Evolutionary conservation across 2,888 invertebrate genomes (phyloP), one percentile per base, ranked within the genome.

Genomic region (Sarcophaga subvicina): DNA sequence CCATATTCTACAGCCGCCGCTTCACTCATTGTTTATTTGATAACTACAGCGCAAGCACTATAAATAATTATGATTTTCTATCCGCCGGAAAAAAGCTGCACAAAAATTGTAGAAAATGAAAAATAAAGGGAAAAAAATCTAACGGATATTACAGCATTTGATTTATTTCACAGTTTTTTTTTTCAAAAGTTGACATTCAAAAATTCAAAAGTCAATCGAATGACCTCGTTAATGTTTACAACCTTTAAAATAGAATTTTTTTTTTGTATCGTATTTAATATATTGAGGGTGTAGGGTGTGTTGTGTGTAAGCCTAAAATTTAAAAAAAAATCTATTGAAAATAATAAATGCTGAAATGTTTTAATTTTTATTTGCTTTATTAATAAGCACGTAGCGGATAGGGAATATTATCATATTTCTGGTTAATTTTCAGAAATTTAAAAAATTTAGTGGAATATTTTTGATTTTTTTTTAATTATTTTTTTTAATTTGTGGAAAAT

Each of bases 111-210:
- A 37, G 37, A 37, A 37, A 37, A 37, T 2, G 37, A 67, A 49
- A 14, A 67, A 66, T 22, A 27, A 2, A 27, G 11, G 54, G 59
- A 47, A 37, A 22, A 54, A 73, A 37, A 63, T 37, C 37, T 73
- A 69, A 64, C 73, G 73, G 78, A 83, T 83, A 63, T 72, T 71
- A 20, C 11, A 59, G 64, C 59, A 76, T 60, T 60, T 47, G 20
- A 27, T 20, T 69, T 64, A 17, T 14, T 54, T 45, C 45, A 45
- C 0, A 60, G 5, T 77, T 60, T 64, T 25, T 64, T 25, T 2
- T 47, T 76, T 66, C 25, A 76, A 54, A 12, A 4, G 5, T 17
- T 54, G 54, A 54, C 54, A 54, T 54, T 54, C 54, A 54, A 54
- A 54, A 62, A 20, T 62, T n/a, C 20, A 62, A 62, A 62, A 62